Conservation (phyloP, 2,797 vertebrate species). For the Rhyacichthys aspro region DNA sequence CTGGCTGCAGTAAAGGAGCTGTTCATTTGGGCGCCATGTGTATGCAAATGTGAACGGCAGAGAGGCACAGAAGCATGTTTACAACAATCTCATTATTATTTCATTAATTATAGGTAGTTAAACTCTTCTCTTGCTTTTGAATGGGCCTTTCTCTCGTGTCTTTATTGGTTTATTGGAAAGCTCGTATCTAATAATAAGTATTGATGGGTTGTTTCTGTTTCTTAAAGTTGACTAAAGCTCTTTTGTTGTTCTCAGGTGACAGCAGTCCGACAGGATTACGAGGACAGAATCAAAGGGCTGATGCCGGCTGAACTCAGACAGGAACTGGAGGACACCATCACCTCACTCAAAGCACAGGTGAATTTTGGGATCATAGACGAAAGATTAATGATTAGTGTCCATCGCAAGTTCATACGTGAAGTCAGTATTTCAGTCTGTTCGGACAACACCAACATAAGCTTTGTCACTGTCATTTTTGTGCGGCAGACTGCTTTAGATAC, state of each 20-base stretch:
- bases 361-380: background rate
- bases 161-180: background rate
- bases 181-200: no score
- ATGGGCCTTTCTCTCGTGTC: background rate
- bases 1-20: conserved; percentile 30
- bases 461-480: no score
- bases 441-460: no score
- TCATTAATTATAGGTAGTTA: background rate
- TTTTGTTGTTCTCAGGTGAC: conserved; percentile 81
- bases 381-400: background rate
- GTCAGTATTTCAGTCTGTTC: no score
- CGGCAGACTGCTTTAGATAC: background rate
- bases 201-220: background rate
- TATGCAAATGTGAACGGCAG: conserved; percentile 7
- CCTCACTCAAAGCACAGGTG: conserved; percentile 95
- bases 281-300: conserved; percentile 89
- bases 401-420: background rate
- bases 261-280: conserved; percentile 85
- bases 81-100: conserved; percentile 21
- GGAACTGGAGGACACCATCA: conserved; percentile 94
- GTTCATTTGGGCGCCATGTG: conserved; percentile 20
- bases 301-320: conserved; percentile 88
- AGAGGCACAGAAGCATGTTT: conserved; percentile 14
- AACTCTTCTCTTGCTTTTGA: background rate
- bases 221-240: background rate